Percentiles rank a stretch among this genome's conserved stretches.
Conservation (phyloP, 2,113 vertebrate genomes). For the Hucho hucho region DNA sequence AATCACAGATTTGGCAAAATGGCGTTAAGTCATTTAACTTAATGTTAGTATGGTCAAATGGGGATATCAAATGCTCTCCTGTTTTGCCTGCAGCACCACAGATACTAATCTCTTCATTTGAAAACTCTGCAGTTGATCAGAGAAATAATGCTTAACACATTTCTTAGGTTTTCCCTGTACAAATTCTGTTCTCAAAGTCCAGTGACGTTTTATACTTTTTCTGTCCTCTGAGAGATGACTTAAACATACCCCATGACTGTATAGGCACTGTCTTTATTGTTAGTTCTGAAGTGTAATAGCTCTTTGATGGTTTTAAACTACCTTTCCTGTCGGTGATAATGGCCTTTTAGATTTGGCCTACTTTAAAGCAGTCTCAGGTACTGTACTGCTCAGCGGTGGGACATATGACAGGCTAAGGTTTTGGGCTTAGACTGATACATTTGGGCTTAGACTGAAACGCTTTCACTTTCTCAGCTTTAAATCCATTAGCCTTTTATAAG, state of each 20-base stretch:
- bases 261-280: too few relatives aligned
- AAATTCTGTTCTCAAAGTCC: conserved; percentile 22
- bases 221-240: neutral
- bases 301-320: conserved; percentile 12
- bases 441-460: neutral
- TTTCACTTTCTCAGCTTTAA: neutral
- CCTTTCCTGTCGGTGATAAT: conserved; percentile 1
- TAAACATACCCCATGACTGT: too few relatives aligned
- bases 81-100: conserved; percentile 37
- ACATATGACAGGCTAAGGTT: conserved; percentile 48
- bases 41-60: conserved; percentile 36
- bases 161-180: neutral
- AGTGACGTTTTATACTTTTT: conserved; percentile 39
- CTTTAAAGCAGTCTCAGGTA: conserved; percentile 10
- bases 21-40: conserved; percentile 51
- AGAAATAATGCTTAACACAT: conserved; percentile 13
- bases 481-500: conserved; percentile 8
- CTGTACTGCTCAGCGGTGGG: conserved; percentile 35
- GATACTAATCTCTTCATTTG: conserved; percentile 52
- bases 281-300: neutral
- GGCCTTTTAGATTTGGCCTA: neutral
- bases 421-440: conserved; percentile 4
- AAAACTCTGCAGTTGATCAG: conserved; percentile 41
- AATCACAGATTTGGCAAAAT: conserved; percentile 57
- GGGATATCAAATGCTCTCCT: conserved; percentile 56